Percentiles rank a stretch among this genome's conserved stretches.
These are phyloP conservation scores for Scrobipalpa costella DNA, from an alignment of 2,888 invertebrate species.

Conservation along the genomic window DNA sequence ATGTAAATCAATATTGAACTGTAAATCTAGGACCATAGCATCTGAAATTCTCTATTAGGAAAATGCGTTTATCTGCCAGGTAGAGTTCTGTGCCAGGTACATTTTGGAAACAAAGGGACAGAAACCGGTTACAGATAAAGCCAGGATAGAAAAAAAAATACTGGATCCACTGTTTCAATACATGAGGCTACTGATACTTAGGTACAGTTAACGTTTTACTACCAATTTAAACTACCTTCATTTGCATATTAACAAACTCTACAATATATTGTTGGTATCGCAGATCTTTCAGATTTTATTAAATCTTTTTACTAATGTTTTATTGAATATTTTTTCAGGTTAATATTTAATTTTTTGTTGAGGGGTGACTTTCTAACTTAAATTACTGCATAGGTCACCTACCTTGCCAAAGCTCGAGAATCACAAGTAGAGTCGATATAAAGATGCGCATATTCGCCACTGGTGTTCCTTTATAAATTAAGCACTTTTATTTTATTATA, in stretches of 20 bases:
- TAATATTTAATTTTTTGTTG: neutral
- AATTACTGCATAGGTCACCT: conserved; percentile 35
- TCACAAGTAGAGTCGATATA: conserved; percentile 45
- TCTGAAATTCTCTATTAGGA: neutral
- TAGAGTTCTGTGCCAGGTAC: neutral
- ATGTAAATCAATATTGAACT: neutral
- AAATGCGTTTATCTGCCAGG: neutral
- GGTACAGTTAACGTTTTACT: too few species aligned
- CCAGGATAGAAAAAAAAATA: too few species aligned
- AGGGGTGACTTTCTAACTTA: neutral
- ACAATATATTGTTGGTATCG: too few species aligned
- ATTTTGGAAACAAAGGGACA: neutral
- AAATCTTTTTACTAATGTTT: too few species aligned
- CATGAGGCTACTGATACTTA: too few species aligned
- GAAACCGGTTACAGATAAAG: neutral
- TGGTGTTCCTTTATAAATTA: conserved; percentile 16
- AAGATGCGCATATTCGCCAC: conserved; percentile 43
- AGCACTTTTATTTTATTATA: neutral
- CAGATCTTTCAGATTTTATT: too few species aligned
- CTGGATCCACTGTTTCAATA: too few species aligned
- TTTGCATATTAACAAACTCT: too few species aligned
- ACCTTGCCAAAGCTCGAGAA: conserved; percentile 64
- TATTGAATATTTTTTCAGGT: neutral
- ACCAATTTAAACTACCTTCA: too few species aligned
- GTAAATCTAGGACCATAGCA: neutral